These are phyloP conservation scores for Nomada fabriciana DNA, from an alignment of 2,888 invertebrate species.

Conservation along the genomic window DNA sequence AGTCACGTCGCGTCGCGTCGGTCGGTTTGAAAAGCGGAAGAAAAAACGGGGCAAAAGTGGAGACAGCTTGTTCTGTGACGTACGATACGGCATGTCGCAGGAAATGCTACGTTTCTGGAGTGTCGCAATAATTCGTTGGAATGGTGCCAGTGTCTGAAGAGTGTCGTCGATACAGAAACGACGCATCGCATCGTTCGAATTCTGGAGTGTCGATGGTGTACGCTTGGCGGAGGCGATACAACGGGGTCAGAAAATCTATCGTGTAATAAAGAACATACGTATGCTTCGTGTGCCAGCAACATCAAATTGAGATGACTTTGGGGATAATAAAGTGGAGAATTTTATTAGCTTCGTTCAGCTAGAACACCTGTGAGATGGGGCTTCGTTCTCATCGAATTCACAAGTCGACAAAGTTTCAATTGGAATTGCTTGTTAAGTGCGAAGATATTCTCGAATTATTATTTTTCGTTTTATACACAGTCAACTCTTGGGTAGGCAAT, in stretches of 20 bases:
- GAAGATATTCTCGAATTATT: too few species aligned
- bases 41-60: conserved; percentile 26
- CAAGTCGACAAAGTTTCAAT: too few species aligned
- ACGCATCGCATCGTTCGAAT: conserved; percentile 10
- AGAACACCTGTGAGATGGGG: too few species aligned
- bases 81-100: conserved; percentile 63
- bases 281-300: background rate
- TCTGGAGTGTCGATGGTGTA: background rate
- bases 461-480: too few species aligned
- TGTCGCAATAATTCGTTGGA: conserved; percentile 74
- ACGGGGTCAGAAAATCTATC: background rate
- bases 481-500: too few species aligned
- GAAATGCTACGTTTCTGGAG: conserved; percentile 59
- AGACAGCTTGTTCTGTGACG: conserved; percentile 36
- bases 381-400: too few species aligned
- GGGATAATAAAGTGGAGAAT: too few species aligned
- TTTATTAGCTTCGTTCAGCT: too few species aligned
- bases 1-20: conserved; percentile 55
- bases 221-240: background rate
- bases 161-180: conserved; percentile 32
- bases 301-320: too few species aligned
- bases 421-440: too few species aligned
- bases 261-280: too few species aligned
- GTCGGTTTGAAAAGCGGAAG: conserved; percentile 40
- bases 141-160: conserved; percentile 70